Conservation (phyloP, 2,888 invertebrate genomes). For the Drosophila prolongata region DNA sequence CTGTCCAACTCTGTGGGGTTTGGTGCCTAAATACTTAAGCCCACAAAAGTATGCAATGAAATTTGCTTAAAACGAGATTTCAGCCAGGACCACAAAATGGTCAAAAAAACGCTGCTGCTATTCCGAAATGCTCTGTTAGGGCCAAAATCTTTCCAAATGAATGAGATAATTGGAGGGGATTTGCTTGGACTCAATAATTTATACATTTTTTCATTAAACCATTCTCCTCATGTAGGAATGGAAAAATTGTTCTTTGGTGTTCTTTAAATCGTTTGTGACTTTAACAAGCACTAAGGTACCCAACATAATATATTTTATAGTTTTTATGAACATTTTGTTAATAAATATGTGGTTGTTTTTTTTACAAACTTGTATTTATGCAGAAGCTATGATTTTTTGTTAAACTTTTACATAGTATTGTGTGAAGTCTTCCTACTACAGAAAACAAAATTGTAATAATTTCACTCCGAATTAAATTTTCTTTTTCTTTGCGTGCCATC, state of each 20-base stretch:
- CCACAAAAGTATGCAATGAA: conserved; percentile 75
- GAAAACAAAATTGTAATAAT: not conserved
- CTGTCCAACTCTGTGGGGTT: conserved; percentile 26
- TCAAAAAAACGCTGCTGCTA: conserved; percentile 26
- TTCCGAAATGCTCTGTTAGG: conserved; percentile 4
- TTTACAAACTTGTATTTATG: no score
- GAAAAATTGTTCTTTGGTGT: not conserved
- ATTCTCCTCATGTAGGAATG: not conserved
- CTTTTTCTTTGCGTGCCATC: conserved; percentile 1
- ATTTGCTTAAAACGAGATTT: conserved; percentile 76
- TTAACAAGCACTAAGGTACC: not conserved
- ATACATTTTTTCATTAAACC: conserved; percentile 16
- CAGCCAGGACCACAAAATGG: conserved; percentile 56
- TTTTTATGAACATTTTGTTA: no score
- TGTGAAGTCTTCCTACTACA: not conserved
- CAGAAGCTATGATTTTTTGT: no score
- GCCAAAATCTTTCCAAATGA: conserved; percentile 44
- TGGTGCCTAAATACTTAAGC: conserved; percentile 74
- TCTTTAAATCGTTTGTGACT: not conserved
- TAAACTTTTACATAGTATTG: no score
- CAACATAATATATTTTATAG: no score
- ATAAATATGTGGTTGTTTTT: no score
- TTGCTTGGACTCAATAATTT: conserved; percentile 29
- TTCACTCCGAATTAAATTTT: conserved; percentile 10
- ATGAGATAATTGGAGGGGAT: conserved; percentile 58